Percentiles rank a stretch among this genome's conserved stretches.
Evolutionary conservation across 2,888 invertebrate species (phyloP).

Genomic region (Cybosia mesomella): DNA sequence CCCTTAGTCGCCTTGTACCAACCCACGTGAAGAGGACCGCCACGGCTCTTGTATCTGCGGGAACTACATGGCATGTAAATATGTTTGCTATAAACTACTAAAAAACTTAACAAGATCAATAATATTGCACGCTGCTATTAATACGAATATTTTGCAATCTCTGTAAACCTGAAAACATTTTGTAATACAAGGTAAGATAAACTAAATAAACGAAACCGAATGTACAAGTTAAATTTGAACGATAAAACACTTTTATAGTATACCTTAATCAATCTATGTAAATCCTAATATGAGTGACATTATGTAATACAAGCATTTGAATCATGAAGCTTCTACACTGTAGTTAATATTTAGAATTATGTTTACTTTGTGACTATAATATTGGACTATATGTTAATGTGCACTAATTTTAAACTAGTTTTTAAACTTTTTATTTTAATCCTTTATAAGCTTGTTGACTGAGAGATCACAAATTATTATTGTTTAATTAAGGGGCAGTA

Average conservation of each 20-base stretch:
- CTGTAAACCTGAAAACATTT: neutral
- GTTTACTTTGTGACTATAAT: slow-evolving; percentile 38
- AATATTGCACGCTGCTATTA: neutral
- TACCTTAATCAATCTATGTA: neutral
- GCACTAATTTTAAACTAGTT: slow-evolving; percentile 38
- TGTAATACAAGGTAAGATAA: neutral
- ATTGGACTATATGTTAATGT: slow-evolving; percentile 36
- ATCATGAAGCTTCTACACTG: slow-evolving; percentile 31
- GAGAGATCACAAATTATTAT: slow-evolving; percentile 22
- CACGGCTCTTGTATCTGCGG: neutral
- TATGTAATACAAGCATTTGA: slow-evolving; percentile 7
- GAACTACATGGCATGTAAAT: neutral
- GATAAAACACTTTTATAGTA: neutral
- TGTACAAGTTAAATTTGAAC: neutral
- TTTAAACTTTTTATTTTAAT: slow-evolving; percentile 37
- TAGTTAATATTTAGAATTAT: slow-evolving; percentile 20
- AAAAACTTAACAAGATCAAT: neutral
- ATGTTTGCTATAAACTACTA: neutral
- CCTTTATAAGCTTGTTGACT: slow-evolving; percentile 22
- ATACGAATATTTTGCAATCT: neutral
- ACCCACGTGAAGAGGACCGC: neutral
- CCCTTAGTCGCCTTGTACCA: neutral
- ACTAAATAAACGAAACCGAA: slow-evolving; percentile 3
- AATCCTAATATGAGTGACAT: neutral
- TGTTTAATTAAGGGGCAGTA: slow-evolving; percentile 21